These are phyloP conservation scores for Lordiphosa clarofinis DNA, from an alignment of 1,140 invertebrate species.

Conservation along the genomic window DNA sequence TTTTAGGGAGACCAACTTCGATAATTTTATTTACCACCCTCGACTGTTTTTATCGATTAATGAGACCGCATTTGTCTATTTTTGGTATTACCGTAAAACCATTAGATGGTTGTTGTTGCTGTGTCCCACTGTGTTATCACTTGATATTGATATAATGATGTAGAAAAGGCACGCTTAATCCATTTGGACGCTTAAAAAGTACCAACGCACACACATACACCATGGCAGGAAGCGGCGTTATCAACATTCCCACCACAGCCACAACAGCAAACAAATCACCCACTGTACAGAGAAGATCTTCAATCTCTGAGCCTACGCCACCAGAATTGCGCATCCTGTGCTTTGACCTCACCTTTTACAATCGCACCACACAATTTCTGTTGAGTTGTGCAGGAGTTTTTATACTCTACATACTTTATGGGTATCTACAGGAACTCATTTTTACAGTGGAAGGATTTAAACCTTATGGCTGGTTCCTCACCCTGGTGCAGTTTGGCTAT, in stretches of 20 bases:
- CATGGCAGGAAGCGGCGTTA: constrained; percentile 40
- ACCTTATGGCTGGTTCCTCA: constrained; percentile 95
- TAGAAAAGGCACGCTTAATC: no score
- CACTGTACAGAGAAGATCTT: constrained; percentile 38
- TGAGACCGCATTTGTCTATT: no score
- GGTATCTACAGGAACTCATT: constrained; percentile 95
- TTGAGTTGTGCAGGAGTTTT: constrained; percentile 90
- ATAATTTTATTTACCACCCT: no score
- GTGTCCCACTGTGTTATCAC: no score
- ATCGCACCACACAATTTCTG: constrained; percentile 86
- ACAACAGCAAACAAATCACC: constrained; percentile 6
- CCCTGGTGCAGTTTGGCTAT: constrained; percentile 93
- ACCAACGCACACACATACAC: constrained; percentile 17
- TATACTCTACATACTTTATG: constrained; percentile 93
- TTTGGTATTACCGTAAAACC: no score
- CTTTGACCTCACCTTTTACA: constrained; percentile 86
- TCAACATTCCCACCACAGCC: constrained; percentile 33
- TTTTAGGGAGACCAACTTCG: no score
- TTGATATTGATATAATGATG: no score
- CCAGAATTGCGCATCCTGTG: constrained; percentile 85
- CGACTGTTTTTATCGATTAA: no score
- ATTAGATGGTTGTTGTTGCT: no score
- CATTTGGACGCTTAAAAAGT: no score
- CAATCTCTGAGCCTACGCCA: constrained; percentile 26
- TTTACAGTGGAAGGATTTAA: constrained; percentile 93